Evolutionary conservation across 2,888 invertebrate species (phyloP), one percentile per base, ranked within the genome.

Genomic region (Drosophila prolongata): DNA sequence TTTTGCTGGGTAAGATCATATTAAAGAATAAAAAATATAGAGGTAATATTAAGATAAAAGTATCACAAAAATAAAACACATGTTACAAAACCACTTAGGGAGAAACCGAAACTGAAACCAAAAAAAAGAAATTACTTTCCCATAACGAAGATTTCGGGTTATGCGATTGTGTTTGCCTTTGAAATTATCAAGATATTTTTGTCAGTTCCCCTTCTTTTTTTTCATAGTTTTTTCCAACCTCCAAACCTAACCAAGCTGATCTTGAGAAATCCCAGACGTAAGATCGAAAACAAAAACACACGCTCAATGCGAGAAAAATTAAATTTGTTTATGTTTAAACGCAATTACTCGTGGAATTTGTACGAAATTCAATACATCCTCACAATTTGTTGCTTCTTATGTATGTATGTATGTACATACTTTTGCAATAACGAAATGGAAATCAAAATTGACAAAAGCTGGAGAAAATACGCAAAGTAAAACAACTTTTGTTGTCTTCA

Each of bases 401-500:
- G n/a, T n/a, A n/a, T n/a, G n/a, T n/a, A n/a, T n/a, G n/a, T n/a
- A n/a, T n/a, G 2, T 30, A 30, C 35, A 24, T 38, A 30, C 14
- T 60, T 62, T 62, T 62, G 61, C 46, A 60, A 47, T 60, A 35
- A 42, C 40, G 53, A 66, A 66, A 53, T 71, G 61, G 61, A 61
- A 70, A 55, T 60, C 30, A 61, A 60, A 69, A 54, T 71, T 71
- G 60, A 70, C 71, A 71, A 71, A 59, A 70, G 49, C 43, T 44
- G 13, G n/a, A 14, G n/a, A 34, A 46, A 61, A 24, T 38, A 49
- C 44, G 27, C 13, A 49, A 49, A 49, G 49, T 49, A 60, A 61
- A 60, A 53, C 52, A 52, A 52, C 57, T 44, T 46, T 56, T 69
- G 83, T 79, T 73, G 75, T 69, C 66, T 68, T 70, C 59, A 65